These are phyloP conservation scores for Tragopan temminckii DNA, from an alignment of 2,797 vertebrate species.

Conservation along the genomic window DNA sequence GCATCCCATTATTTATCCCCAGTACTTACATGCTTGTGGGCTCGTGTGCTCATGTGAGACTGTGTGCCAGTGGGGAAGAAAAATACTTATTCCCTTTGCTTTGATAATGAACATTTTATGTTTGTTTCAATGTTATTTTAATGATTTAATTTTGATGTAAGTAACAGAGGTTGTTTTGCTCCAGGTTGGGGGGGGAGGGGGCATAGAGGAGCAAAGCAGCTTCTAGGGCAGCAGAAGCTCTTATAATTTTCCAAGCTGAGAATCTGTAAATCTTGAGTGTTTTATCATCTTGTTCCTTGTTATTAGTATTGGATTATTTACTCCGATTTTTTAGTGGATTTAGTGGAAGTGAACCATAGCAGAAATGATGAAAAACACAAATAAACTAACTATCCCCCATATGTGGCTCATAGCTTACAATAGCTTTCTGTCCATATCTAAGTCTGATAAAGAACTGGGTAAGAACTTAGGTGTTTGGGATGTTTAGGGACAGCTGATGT, in stretches of 20 bases:
- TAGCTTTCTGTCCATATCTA: accelerated
- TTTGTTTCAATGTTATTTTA: not conserved
- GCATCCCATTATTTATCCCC: not conserved
- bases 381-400: not conserved
- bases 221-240: not conserved
- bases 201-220: not conserved
- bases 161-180: not conserved
- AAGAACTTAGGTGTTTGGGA: not conserved
- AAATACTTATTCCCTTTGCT: not conserved
- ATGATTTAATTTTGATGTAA: not conserved
- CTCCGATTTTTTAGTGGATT: not conserved
- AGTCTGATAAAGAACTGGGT: not conserved
- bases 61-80: not conserved
- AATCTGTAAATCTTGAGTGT: accelerated
- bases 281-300: not conserved
- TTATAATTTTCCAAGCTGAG: not conserved
- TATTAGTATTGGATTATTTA: not conserved
- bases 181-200: too few species aligned
- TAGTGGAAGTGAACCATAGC: not conserved
- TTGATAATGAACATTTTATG: not conserved
- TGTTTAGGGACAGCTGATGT: not conserved
- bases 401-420: not conserved
- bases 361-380: not conserved
- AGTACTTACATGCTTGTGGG: not conserved
- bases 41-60: not conserved